Evolutionary conservation across 2,113 vertebrate species (phyloP).

Genomic region (Podarcis muralis): DNA sequence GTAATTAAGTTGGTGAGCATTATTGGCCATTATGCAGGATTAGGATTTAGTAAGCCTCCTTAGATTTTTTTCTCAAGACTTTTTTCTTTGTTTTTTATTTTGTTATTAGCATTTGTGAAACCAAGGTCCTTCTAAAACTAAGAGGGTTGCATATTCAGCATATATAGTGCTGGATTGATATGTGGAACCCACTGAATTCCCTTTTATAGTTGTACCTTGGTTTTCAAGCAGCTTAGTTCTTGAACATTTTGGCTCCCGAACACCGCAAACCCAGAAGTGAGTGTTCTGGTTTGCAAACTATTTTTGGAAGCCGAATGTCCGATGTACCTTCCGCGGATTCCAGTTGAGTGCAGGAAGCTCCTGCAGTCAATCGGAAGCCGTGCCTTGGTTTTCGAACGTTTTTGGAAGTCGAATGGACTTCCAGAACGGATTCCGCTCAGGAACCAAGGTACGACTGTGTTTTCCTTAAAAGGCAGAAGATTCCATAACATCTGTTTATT

Average conservation of each 20-base stretch:
- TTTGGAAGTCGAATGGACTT: no score
- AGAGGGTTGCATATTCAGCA: neutral
- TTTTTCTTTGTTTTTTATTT: slow-evolving; percentile 33
- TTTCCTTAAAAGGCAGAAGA: neutral
- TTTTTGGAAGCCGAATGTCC: no score
- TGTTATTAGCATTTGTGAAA: slow-evolving; percentile 20
- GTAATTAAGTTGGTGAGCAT: slow-evolving; percentile 58
- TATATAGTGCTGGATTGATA: neutral
- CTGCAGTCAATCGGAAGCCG: no score
- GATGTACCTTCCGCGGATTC: no score
- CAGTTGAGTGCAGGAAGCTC: no score
- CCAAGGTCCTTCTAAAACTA: slow-evolving; percentile 2
- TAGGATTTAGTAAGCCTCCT: slow-evolving; percentile 50
- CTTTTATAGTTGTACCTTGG: neutral
- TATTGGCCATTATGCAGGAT: slow-evolving; percentile 51
- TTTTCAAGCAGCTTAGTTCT: no score
- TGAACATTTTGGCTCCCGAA: no score
- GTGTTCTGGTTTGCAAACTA: no score
- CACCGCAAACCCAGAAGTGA: no score
- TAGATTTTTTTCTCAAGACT: neutral
- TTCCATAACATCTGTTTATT: neutral
- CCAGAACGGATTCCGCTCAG: no score
- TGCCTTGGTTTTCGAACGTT: no score
- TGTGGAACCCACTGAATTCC: neutral
- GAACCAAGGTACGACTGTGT: neutral